Evolutionary conservation across 2,113 vertebrate genomes (phyloP), one percentile per base, ranked within the genome.

Genomic region (Lepus americanus): DNA sequence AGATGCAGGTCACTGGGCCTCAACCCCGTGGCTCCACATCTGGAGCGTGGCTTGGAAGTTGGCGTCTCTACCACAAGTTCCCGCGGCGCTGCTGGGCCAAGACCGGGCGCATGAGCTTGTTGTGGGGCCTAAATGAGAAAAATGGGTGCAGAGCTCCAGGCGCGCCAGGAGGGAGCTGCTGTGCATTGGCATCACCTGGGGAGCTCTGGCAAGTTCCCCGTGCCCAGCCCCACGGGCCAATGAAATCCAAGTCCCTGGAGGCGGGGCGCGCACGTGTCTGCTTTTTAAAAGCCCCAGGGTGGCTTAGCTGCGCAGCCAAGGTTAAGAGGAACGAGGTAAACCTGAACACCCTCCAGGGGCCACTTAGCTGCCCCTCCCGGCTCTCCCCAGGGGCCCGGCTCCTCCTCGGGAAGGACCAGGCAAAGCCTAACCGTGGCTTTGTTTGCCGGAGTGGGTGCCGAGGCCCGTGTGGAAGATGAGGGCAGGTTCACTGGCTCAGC

Each of bases 241-340:
- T 96, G 64, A 92, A 73, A 82, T 63, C 39, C 3, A 76, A 85
- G 87, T 79, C 90, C 84, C 80, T 20, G 29, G 82, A 82, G 55
- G 17, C 1, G 64, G 78, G 72, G 63, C 22, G 51, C 23, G 59
- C 31, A 66, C 72, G 14, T 31, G 22, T 25, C 16, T 14, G 31
- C 64, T 23, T 22, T 70, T 81, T 9, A 0, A 67, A 74, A 61
- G 25, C n/a, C 88, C 67, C 36, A 6, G 0, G 25, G 44, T 36
- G 76, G 66, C 59, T 77, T 51, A 36, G 33, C 16, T 7, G 1
- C 44, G 78, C 5, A 27, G 31, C 55, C 85, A 95, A 90, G 81
- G 31, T 22, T 84, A 77, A 85, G 4, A 73, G 77, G 83, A 63
- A 22, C 78, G 80, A 55, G 31, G 27, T 27, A 85, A 49, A 22